Evolutionary conservation across 1,140 invertebrate species (phyloP).

Genomic region (Cyphomyrmex costatus): DNA sequence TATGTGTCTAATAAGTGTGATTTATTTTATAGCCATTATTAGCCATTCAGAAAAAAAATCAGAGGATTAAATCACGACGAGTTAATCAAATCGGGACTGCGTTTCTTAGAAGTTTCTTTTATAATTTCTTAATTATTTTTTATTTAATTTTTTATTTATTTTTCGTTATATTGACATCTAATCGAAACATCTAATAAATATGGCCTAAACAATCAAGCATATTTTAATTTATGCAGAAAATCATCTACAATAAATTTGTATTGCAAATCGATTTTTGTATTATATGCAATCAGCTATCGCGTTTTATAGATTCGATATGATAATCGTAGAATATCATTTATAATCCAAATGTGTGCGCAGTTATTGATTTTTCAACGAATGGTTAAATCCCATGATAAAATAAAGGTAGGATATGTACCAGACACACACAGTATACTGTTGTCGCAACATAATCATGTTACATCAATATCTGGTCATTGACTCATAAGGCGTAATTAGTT

Average conservation of each 20-base stretch:
- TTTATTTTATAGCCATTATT: neutral
- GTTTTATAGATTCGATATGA: neutral
- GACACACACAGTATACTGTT: neutral
- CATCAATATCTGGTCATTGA: neutral
- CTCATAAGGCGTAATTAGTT: neutral
- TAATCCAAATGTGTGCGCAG: neutral
- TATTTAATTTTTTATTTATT: neutral
- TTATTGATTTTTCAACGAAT: constrained; percentile 30
- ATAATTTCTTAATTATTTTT: neutral
- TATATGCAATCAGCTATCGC: constrained; percentile 2
- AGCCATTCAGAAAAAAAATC: neutral
- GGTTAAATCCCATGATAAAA: neutral
- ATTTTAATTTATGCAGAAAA: neutral
- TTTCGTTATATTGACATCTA: neutral
- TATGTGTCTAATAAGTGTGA: neutral
- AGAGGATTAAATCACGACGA: neutral
- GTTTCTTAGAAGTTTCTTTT: neutral
- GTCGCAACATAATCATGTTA: constrained; percentile 7
- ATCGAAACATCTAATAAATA: neutral
- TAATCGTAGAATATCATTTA: neutral
- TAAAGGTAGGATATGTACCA: neutral
- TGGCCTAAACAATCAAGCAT: neutral
- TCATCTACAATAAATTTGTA: neutral
- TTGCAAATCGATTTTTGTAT: neutral
- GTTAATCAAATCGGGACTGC: neutral